These are phyloP conservation scores for Hypolimnas misippus DNA, from an alignment of 2,888 invertebrate genomes.

Conservation along the genomic window DNA sequence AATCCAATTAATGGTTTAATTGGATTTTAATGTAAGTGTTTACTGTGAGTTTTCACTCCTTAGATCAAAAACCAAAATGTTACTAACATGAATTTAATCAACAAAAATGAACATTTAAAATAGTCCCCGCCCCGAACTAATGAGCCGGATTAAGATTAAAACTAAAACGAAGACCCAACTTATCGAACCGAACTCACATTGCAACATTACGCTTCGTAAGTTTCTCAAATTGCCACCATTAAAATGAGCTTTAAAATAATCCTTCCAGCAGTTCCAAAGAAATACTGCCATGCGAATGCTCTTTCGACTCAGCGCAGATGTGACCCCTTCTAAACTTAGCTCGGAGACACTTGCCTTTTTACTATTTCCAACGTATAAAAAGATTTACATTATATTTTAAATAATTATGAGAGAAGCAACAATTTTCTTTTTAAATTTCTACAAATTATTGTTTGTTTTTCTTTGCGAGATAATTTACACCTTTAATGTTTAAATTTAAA, in stretches of 20 bases:
- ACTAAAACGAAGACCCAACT: slow-evolving; percentile 33
- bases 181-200: slow-evolving; percentile 36
- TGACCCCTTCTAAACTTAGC: slow-evolving; percentile 42
- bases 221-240: slow-evolving; percentile 57
- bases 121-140: slow-evolving; percentile 13
- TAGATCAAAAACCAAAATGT: not conserved
- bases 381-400: not conserved
- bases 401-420: no score
- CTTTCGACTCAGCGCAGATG: slow-evolving; percentile 52
- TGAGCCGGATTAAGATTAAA: slow-evolving; percentile 29
- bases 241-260: slow-evolving; percentile 69
- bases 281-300: slow-evolving; percentile 52
- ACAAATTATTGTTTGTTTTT: no score
- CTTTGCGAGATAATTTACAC: no score
- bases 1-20: no score
- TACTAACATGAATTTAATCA: not conserved
- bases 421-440: no score
- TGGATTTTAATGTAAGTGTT: no score
- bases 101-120: slow-evolving; percentile 5
- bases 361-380: slow-evolving; percentile 14
- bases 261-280: slow-evolving; percentile 55
- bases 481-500: no score
- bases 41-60: no score
- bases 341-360: slow-evolving; percentile 28
- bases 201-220: slow-evolving; percentile 52